Conservation (phyloP, 2,797 vertebrate species). For the Geotrypetes seraphini region DNA sequence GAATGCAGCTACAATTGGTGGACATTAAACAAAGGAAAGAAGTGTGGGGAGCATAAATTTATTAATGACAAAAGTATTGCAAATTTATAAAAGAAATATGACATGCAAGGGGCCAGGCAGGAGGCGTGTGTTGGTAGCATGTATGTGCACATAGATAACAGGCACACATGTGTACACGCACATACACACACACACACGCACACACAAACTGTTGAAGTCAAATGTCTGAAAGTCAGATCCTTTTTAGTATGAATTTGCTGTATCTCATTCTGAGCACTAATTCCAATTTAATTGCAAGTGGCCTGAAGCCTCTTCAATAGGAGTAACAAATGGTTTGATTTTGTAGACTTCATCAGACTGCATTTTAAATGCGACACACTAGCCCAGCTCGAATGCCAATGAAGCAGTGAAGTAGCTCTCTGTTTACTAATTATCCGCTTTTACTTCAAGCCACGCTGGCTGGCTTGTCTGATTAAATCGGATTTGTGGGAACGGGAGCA, state of each 20-base stretch:
- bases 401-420: conserved; percentile 94
- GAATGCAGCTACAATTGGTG: no score
- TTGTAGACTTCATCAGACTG: conserved; percentile 99
- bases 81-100: no score
- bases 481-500: conserved; percentile 90
- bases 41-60: no score
- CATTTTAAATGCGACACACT: conserved; percentile 99
- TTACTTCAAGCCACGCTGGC: conserved; percentile 92
- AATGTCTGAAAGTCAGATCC: conserved; percentile 76
- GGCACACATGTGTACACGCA: conserved; percentile 9
- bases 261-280: conserved; percentile 85
- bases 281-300: conserved; percentile 99
- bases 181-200: conserved; percentile 18
- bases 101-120: background rate
- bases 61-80: no score
- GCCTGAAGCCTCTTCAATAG: conserved; percentile 99
- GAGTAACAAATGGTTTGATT: conserved; percentile 99
- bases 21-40: no score
- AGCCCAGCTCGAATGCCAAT: conserved; percentile 99
- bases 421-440: conserved; percentile 99
- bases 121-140: background rate
- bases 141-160: no score
- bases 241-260: conserved; percentile 75
- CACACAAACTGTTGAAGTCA: conserved; percentile 39
- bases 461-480: conserved; percentile 98